Base-by-base conservation (phyloP, 2,113 vertebrate species). In the Telmatochromis bifrenatus region DNA sequence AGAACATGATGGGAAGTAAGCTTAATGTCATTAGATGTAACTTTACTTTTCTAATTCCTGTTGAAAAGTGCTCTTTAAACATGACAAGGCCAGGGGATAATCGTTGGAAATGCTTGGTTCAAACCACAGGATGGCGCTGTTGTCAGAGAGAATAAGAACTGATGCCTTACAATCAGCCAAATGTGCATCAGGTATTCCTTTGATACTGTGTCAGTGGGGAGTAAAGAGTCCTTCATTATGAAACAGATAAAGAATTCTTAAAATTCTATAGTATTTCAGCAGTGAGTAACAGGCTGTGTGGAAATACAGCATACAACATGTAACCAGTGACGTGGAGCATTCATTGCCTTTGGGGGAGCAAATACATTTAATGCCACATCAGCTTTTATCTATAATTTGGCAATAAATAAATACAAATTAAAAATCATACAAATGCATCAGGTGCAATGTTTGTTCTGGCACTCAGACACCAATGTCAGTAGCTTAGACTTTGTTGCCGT, bases 71-170 rank as follows among this genome's bases (percentile, higher is more conserved):
- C 23, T 47, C 39, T 28, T 77, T 77, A 28, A 49, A 49, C 15
- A 19, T 13, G 15, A 77, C 26, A 77, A 13, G 15, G 26, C 45
- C 26, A 31, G 15, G 26, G 13, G 26, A 47, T 37, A 4, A 21
- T 23, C 1, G 2, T 26, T 6, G 62, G 54, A 31, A 39, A 51
- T 86, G 5, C 17, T 4, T 14, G 9, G 12, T 37, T 23, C 5
- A 49, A 9, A 79, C 90, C 92, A 93, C 88, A 65, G 1, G 85
- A 51, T 90, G 91, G 70, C 2, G 9, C 80, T 88, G 10, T 79
- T 85, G 80, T 85, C 73, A 79, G 3, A 4, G 51, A 65, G 2
- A 83, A 51, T 26, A 4, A 39, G 73, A 12, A 13, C 12, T 2
- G 12, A 7, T 7, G 13, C 37, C 26, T 35, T 31, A 31, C 26